Base-by-base conservation (phyloP, 2,797 vertebrate species). In the Saguinus oedipus region DNA sequence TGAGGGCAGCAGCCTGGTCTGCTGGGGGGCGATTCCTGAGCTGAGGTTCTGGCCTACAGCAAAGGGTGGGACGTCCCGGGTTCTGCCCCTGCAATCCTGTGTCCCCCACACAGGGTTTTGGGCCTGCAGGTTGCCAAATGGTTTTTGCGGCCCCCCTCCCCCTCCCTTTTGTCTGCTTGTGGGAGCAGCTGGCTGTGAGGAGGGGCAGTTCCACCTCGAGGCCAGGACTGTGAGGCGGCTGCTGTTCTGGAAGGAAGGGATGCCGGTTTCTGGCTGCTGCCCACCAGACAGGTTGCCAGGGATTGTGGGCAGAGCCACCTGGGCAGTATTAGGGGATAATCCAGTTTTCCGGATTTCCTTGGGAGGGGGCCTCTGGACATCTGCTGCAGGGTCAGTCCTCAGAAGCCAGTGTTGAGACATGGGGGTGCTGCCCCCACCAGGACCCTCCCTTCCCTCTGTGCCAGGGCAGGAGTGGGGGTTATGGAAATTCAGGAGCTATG, bases 371-470 rank as follows among this genome's bases (percentile, higher is more conserved):
- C 78, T 88, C 19, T 14, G 24, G 30, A 15, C 68, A 36, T 42
- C 5, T 3, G 10, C 24, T 17, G 0, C 1, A 0, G 9, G 20
- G 17, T 46, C 50, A 76, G 3, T 50, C 59, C 46, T 80, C 46
- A 44, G 70, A 61, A 83, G 90, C 44, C 50, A 33, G 44, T 0
- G 0, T 74, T n/a, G 55, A 44, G 68, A 61, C 46, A 12, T 14
- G 30, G 5, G 44, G 13, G 13, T 24, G 42, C 39, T 64, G 53
- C n/a, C 61, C 27, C 36, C 39, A 68, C 13, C 9, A 2, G 5
- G 2, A 27, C 36, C n/a, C 76, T 90, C 42, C 27, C 3, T 76
- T 48, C 27, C 2, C 0, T 1, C 0, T 17, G 13, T 44, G 53
- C 15, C 17, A 30, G 81, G 17, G 19, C 7, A 36, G 72, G 33